phyloP scores from a whole-genome alignment of 2,888 invertebrate genomes.

The Harpalus rubripes region DNA sequence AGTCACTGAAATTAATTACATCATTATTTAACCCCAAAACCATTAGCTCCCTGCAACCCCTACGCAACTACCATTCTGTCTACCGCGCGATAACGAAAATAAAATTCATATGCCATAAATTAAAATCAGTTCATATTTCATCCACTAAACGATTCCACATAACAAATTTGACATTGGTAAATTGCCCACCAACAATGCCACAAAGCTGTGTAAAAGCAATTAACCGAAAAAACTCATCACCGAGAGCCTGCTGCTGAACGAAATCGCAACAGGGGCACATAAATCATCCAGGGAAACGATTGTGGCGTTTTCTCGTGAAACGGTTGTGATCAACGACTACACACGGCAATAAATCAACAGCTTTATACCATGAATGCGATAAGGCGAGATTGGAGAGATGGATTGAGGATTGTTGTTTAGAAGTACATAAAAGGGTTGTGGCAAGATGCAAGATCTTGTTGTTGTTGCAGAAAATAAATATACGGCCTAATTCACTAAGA shows the following conservation, averaged over 20 bases:
- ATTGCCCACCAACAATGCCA: conserved; percentile 17
- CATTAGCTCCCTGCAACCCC: not conserved
- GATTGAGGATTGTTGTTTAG: too few species aligned
- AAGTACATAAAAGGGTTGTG: not conserved
- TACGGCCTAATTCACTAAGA: too few species aligned
- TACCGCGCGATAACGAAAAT: not conserved
- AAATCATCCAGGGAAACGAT: conserved; percentile 13
- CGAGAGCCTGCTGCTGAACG: not conserved
- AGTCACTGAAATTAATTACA: not conserved
- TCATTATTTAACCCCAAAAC: not conserved
- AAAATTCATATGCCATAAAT: conserved; percentile 1
- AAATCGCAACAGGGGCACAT: not conserved
- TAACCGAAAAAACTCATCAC: conserved; percentile 25
- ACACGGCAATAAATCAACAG: not conserved
- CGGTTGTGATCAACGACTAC: not conserved
- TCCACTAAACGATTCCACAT: not conserved
- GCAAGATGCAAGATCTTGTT: not conserved
- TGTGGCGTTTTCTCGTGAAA: conserved; percentile 27
- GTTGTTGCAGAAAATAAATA: too few species aligned
- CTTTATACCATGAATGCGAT: not conserved
- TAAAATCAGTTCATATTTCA: conserved; percentile 3
- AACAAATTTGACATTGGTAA: conserved; percentile 40
- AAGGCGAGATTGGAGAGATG: too few species aligned
- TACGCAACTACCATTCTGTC: not conserved
- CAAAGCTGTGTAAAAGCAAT: conserved; percentile 43